Evolutionary conservation across 2,797 vertebrate genomes (phyloP).

Genomic region (Acestrorhynchus altus): DNA sequence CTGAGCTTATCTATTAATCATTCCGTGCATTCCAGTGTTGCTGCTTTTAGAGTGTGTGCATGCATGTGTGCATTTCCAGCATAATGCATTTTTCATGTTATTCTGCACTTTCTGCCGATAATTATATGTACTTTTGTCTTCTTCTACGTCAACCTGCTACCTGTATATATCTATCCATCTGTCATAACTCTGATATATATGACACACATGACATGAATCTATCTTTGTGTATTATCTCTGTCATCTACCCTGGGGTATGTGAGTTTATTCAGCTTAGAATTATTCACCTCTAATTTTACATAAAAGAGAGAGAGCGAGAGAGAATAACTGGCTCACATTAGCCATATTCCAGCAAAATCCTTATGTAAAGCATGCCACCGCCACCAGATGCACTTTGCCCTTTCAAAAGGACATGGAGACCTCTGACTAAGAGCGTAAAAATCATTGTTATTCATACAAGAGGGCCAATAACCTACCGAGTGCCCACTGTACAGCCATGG

Average conservation of each 20-base stretch:
- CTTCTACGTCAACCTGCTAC: too few relatives aligned
- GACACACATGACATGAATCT: conserved; percentile 30
- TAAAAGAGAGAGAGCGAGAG: not conserved
- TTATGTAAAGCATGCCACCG: conserved; percentile 40
- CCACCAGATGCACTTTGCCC: conserved; percentile 42
- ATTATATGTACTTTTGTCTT: too few relatives aligned
- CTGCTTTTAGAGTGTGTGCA: not conserved
- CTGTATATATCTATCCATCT: not conserved
- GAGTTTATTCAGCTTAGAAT: conserved; percentile 40
- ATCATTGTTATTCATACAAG: conserved; percentile 17
- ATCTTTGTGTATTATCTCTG: conserved; percentile 11
- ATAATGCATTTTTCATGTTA: too few relatives aligned
- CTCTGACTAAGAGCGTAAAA: conserved; percentile 8
- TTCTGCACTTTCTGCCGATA: too few relatives aligned
- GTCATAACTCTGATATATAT: not conserved
- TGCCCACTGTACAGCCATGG: not conserved
- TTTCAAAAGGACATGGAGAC: conserved; percentile 40
- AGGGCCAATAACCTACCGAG: not conserved
- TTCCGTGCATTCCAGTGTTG: not conserved
- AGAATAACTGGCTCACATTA: not conserved
- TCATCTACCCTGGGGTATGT: conserved; percentile 22
- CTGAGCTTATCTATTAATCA: not conserved
- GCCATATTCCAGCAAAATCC: conserved; percentile 25
- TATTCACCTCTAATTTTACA: conserved; percentile 44
- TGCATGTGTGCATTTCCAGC: not conserved